Conservation (phyloP, 2,888 invertebrate species). For the Hypselothyrea guttata region DNA sequence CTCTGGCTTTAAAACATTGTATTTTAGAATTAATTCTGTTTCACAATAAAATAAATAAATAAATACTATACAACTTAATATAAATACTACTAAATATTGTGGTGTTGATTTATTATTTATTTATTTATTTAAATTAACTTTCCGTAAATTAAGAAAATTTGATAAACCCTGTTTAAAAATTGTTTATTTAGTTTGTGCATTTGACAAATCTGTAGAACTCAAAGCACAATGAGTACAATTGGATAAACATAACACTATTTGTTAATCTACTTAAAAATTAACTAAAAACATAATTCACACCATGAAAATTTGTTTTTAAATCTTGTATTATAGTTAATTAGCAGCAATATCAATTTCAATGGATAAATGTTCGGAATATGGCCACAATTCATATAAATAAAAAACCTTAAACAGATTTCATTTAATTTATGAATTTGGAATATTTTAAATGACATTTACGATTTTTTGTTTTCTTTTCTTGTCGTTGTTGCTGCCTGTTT, state of each 20-base stretch:
- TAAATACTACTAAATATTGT: too few species aligned
- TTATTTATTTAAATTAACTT: background rate
- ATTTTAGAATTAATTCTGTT: too few species aligned
- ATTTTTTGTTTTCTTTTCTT: too few species aligned
- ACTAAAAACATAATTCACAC: background rate
- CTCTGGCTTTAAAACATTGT: too few species aligned
- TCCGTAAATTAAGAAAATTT: conserved; percentile 18
- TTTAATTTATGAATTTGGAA: conserved; percentile 17
- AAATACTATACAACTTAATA: too few species aligned
- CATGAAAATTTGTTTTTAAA: background rate
- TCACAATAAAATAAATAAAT: too few species aligned
- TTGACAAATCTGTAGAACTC: conserved; percentile 11
- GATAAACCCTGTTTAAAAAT: too few species aligned
- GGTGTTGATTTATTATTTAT: too few species aligned
- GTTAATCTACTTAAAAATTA: background rate
- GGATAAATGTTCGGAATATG: too few species aligned
- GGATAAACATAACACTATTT: background rate
- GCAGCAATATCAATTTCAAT: too few species aligned
- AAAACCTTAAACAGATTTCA: background rate
- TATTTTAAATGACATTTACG: conserved; percentile 25
- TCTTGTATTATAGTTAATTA: conserved; percentile 6
- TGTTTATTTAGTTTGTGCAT: too few species aligned
- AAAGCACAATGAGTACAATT: conserved; percentile 1
- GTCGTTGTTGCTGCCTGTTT: conserved; percentile 7
- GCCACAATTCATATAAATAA: background rate